phyloP scores from a whole-genome alignment of 1,140 invertebrate genomes.

The Lithobius niger region DNA sequence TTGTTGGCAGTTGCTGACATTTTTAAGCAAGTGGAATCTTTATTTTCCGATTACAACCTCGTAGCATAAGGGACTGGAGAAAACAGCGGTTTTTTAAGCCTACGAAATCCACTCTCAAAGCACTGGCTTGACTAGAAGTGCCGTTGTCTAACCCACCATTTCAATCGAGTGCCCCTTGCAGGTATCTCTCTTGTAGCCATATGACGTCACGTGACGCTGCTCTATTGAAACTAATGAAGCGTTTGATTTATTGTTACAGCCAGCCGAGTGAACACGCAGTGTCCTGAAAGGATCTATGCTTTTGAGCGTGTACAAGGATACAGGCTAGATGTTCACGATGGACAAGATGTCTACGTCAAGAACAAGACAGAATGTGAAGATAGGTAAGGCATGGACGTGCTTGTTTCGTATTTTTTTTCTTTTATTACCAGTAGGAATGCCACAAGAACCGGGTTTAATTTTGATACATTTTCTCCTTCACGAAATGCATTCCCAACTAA shows the following conservation, averaged over 20 bases:
- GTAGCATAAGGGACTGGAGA: too few relatives aligned
- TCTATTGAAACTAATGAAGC: background rate
- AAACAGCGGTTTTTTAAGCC: conserved; percentile 1
- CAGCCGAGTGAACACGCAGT: conserved; percentile 67
- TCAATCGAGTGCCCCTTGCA: conserved; percentile 6
- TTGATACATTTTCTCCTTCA: too few relatives aligned
- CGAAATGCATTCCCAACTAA: too few relatives aligned
- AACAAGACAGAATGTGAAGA: conserved; percentile 82
- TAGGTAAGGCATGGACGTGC: conserved; percentile 34
- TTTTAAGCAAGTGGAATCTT: too few relatives aligned
- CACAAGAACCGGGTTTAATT: too few relatives aligned
- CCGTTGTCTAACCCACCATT: background rate
- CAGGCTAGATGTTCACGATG: conserved; percentile 20
- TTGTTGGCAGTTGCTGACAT: too few relatives aligned
- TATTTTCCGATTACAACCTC: too few relatives aligned
- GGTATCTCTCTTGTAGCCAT: background rate
- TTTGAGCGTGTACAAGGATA: conserved; percentile 66
- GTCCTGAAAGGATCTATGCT: conserved; percentile 68
- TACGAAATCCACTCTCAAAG: conserved; percentile 1
- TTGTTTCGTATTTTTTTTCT: too few relatives aligned
- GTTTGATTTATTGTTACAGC: conserved; percentile 39
- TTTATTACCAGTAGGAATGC: too few relatives aligned
- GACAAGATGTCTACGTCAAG: conserved; percentile 42
- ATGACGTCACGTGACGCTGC: conserved; percentile 1
- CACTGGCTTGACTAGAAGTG: background rate